phyloP scores from a whole-genome alignment of 1,140 invertebrate species.

The Leptestheria dahalacensis region DNA sequence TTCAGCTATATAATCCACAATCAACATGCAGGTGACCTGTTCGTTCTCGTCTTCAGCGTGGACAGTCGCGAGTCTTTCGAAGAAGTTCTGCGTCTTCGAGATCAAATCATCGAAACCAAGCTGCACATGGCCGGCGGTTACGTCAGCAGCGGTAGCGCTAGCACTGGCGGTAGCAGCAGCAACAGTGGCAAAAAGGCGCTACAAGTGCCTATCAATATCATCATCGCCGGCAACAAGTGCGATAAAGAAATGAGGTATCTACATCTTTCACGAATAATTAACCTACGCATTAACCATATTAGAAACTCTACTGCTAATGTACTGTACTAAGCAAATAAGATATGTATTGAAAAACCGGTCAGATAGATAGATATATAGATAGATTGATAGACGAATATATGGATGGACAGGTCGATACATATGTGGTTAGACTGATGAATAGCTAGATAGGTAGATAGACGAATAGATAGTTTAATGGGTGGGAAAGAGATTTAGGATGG shows the following conservation, averaged over 20 bases:
- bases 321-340: too few species aligned
- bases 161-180: slow-evolving; percentile 30
- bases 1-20: too few species aligned
- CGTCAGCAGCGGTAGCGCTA: slow-evolving; percentile 27
- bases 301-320: too few species aligned
- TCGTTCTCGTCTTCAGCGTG: slow-evolving; percentile 69
- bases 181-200: slow-evolving; percentile 40
- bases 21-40: slow-evolving; percentile 61
- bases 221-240: slow-evolving; percentile 67
- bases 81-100: slow-evolving; percentile 58
- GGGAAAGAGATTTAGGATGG: too few species aligned
- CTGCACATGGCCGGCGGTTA: slow-evolving; percentile 29
- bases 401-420: too few species aligned
- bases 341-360: too few species aligned
- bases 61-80: slow-evolving; percentile 71
- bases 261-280: not conserved
- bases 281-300: too few species aligned
- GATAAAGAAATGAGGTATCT: slow-evolving; percentile 52
- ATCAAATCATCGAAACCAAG: slow-evolving; percentile 67
- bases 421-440: too few species aligned
- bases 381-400: too few species aligned
- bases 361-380: too few species aligned
- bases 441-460: too few species aligned
- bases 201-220: slow-evolving; percentile 53
- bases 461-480: too few species aligned